These are phyloP conservation scores for Serripes groenlandicus DNA, from an alignment of 2,888 invertebrate genomes.

Conservation along the genomic window DNA sequence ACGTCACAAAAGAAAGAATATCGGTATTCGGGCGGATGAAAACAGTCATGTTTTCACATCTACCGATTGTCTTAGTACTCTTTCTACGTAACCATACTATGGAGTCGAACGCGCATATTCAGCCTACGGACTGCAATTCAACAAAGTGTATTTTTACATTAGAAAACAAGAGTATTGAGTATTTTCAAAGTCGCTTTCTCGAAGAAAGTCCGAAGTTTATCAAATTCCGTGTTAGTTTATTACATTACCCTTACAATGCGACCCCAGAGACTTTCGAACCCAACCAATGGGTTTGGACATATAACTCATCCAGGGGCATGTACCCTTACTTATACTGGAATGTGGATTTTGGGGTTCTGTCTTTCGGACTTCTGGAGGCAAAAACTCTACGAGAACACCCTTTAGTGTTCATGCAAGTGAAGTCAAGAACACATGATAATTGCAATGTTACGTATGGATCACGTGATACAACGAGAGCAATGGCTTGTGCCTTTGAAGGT, in stretches of 20 bases:
- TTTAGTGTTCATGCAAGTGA: conserved; percentile 5
- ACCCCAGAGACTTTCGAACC: conserved; percentile 40
- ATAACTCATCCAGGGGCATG: conserved; percentile 18
- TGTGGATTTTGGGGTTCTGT: conserved; percentile 43
- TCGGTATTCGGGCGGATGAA: too few relatives aligned
- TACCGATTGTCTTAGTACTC: too few relatives aligned
- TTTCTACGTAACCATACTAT: too few relatives aligned
- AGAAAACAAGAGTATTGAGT: conserved; percentile 16
- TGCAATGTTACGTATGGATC: conserved; percentile 40
- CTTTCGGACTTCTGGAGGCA: conserved; percentile 52
- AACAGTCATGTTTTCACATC: too few relatives aligned
- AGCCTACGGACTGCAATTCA: not conserved
- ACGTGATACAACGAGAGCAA: conserved; percentile 19
- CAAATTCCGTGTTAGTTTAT: conserved; percentile 23
- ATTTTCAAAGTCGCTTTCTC: conserved; percentile 26
- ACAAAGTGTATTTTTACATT: conserved; percentile 1
- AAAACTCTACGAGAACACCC: conserved; percentile 28
- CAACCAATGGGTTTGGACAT: conserved; percentile 55
- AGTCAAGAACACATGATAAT: not conserved
- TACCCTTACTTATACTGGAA: conserved; percentile 52
- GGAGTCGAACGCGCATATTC: not conserved
- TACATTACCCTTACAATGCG: not conserved
- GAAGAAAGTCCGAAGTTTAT: conserved; percentile 31
- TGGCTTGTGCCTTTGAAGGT: conserved; percentile 29
- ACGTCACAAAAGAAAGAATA: too few relatives aligned